Evolutionary conservation across 2,113 vertebrate species (phyloP).

Genomic region (Nipponia nippon): DNA sequence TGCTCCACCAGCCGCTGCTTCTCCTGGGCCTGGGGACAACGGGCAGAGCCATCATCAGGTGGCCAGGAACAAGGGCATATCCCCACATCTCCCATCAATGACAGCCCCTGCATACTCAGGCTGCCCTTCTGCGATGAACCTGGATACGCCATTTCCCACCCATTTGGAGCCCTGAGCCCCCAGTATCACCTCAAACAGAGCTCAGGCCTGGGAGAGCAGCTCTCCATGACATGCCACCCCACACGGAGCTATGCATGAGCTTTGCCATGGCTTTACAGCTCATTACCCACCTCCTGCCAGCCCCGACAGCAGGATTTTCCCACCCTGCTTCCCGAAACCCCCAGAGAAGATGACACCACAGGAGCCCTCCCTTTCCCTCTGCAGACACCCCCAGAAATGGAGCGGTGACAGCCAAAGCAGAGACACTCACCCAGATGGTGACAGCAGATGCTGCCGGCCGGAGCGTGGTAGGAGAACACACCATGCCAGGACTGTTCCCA

Average conservation of each 20-base stretch:
- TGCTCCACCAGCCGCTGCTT: slow-evolving; percentile 62
- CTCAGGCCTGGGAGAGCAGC: not conserved
- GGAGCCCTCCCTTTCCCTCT: not conserved
- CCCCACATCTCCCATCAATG: rapidly evolving
- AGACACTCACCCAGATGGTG: rapidly evolving
- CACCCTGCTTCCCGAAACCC: not conserved
- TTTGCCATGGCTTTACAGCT: not conserved
- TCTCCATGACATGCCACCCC: too few species aligned
- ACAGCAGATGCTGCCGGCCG: not conserved
- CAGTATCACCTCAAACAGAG: rapidly evolving
- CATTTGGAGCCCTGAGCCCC: not conserved
- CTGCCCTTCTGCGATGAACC: not conserved
- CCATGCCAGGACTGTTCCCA: not conserved
- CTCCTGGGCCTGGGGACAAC: slow-evolving; percentile 63
- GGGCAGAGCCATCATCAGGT: not conserved
- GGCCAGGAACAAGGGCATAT: rapidly evolving
- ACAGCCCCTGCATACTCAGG: rapidly evolving
- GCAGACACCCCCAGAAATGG: not conserved
- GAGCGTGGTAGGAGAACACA: rapidly evolving
- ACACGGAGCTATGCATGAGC: rapidly evolving
- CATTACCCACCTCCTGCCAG: too few species aligned
- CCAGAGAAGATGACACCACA: not conserved
- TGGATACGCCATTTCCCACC: not conserved
- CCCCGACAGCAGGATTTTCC: not conserved
- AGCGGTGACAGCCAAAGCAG: not conserved